Evolutionary conservation across 2,113 vertebrate species (phyloP), one percentile per base, ranked within the genome.

Genomic region (Sylvilagus bachmani): DNA sequence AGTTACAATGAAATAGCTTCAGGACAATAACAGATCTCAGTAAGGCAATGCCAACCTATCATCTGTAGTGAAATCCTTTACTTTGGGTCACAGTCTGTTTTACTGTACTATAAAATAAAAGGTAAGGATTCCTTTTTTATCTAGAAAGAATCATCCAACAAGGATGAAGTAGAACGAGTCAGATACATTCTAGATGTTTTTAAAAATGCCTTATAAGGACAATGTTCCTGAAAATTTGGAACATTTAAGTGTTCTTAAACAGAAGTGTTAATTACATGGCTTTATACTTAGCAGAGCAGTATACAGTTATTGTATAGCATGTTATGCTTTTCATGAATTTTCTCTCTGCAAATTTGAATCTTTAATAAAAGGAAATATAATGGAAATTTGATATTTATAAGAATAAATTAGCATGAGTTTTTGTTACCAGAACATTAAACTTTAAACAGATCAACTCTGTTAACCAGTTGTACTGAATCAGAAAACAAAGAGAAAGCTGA

Each of bases 1-100:
- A 93, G 33, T 36, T 93, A 91, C 86, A 92, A 96, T 97, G 88
- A 96, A 97, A 97, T 38, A 13, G 96, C 97, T 97, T 96, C 77
- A 92, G 95, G 96, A 94, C n/a, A 0, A 79, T 49, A 66, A 73
- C 92, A 86, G 75, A 94, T 79, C 87, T 97, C 91, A 69, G 36
- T 58, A 95, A 92, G 85, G 79, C 62, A 94, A 62, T 95, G 12
- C 79, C 91, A 96, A 96, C 64, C 44, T 79, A 38, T 91, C 55
- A 25, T 94, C 96, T 96, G 92, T 83, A 94, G 91, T 95, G 91
- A 96, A 97, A 95, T 93, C 81, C 67, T 13, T 31, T 58, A 22
- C 91, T 97, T 97, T 94, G 91, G 97, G 95, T 91, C 96, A 79
- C 78, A 86, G 73, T 73, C 73, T 78, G 64, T 83, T 94, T 95